These are phyloP conservation scores for Thymelicus acteon DNA, from an alignment of 2,888 invertebrate species.

Conservation along the genomic window DNA sequence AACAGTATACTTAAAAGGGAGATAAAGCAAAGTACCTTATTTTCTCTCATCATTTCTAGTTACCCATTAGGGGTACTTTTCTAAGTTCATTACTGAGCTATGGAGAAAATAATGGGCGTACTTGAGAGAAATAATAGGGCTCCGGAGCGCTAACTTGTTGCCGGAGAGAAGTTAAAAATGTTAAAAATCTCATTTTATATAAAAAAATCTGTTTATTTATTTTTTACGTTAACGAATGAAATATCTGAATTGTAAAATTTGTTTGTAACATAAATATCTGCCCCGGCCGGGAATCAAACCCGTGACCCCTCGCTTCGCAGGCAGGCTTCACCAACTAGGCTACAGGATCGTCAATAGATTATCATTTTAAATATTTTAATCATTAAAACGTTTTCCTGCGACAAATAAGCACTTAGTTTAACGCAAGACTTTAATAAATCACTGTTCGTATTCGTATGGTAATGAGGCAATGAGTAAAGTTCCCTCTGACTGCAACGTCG, in stretches of 20 bases:
- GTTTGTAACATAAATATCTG: no score
- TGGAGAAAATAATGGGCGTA: conserved; percentile 24
- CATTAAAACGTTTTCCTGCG: no score
- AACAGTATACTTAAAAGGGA: conserved; percentile 11
- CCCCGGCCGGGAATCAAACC: no score
- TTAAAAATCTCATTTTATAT: no score
- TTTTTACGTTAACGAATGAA: neutral
- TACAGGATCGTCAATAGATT: no score
- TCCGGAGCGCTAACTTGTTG: conserved; percentile 14
- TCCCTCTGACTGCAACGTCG: conserved; percentile 4
- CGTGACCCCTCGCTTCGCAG: no score
- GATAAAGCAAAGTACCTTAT: conserved; percentile 26
- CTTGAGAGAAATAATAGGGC: conserved; percentile 26
- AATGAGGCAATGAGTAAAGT: conserved; percentile 15
- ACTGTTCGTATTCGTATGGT: conserved; percentile 23
- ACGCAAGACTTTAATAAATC: conserved; percentile 19
- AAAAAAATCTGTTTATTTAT: neutral
- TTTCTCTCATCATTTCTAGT: conserved; percentile 36
- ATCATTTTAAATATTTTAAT: no score
- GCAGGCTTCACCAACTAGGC: no score
- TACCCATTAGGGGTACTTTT: conserved; percentile 52
- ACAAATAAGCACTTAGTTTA: neutral
- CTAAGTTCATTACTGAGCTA: conserved; percentile 33
- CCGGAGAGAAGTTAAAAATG: neutral
- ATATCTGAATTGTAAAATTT: no score